Evolutionary conservation across 1,140 invertebrate genomes (phyloP).

Genomic region (Scylla paramamosain): DNA sequence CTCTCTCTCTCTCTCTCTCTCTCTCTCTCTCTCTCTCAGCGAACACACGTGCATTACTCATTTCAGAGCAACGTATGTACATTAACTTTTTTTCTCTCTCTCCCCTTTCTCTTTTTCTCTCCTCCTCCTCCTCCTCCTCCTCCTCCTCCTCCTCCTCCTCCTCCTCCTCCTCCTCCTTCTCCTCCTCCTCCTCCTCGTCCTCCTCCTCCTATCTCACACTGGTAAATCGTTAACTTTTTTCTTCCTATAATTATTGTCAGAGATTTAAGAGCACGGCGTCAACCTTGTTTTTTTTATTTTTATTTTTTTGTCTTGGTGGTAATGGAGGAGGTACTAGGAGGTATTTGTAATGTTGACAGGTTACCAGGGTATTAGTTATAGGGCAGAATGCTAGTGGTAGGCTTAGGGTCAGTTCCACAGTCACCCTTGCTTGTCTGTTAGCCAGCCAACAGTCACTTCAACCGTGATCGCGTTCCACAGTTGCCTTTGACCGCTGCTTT

Average conservation of each 20-base stretch:
- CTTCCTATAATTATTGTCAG: neutral
- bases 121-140: neutral
- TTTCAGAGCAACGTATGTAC: neutral
- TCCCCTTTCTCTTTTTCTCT: neutral
- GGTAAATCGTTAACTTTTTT: neutral
- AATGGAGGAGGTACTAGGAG: neutral
- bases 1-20: neutral
- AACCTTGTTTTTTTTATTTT: neutral
- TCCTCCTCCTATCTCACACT: neutral
- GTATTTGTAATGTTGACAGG: neutral
- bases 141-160: neutral
- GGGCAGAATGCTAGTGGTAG: neutral
- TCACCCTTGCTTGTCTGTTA: no score
- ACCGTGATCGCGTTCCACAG: no score
- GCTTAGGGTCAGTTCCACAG: neutral
- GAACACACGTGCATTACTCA: neutral
- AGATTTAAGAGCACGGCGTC: neutral
- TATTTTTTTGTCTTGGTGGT: neutral
- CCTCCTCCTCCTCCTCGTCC: neutral
- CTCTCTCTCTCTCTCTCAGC: neutral
- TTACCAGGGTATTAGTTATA: neutral
- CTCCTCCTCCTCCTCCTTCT: slow-evolving; percentile 9
- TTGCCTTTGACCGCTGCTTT: no score
- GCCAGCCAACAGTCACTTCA: no score
- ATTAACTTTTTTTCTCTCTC: slow-evolving; percentile 1